Percentiles rank a stretch among this genome's conserved stretches.
These are phyloP conservation scores for Psilopsiagon aurifrons DNA, from an alignment of 2,113 vertebrate species.

Conservation along the genomic window DNA sequence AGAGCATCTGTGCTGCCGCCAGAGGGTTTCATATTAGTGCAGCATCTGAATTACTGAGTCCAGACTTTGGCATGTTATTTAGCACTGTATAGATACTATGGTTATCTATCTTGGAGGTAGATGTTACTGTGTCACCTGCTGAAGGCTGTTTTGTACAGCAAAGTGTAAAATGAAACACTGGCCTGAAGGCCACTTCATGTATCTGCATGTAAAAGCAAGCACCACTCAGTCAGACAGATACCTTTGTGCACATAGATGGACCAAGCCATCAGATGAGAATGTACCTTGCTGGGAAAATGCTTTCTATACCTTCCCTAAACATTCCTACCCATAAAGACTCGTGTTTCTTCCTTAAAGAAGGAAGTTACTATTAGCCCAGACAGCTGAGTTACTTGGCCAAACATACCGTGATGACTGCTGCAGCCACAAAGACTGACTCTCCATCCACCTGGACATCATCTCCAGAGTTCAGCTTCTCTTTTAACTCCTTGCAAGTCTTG, in stretches of 20 bases:
- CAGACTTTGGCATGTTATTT: not conserved
- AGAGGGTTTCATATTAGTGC: not conserved
- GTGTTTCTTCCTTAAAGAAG: not conserved
- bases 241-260: not conserved
- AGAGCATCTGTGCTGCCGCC: not conserved
- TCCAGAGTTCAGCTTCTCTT: slow-evolving; percentile 79
- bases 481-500: slow-evolving; percentile 80
- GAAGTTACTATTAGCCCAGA: not conserved
- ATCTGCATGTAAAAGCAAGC: not conserved
- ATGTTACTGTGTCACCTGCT: not conserved
- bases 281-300: not conserved
- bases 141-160: not conserved
- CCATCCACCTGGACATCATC: slow-evolving; percentile 72
- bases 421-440: slow-evolving; percentile 81
- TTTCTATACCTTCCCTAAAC: not conserved
- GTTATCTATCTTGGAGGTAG: not conserved
- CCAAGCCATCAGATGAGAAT: not conserved
- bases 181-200: not conserved
- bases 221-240: not conserved
- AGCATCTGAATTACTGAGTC: not conserved
- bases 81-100: not conserved
- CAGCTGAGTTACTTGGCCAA: not conserved
- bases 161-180: not conserved
- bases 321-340: not conserved
- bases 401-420: slow-evolving; percentile 81